phyloP scores from a whole-genome alignment of 2,113 vertebrate genomes.

The Seriola aureovittata region DNA sequence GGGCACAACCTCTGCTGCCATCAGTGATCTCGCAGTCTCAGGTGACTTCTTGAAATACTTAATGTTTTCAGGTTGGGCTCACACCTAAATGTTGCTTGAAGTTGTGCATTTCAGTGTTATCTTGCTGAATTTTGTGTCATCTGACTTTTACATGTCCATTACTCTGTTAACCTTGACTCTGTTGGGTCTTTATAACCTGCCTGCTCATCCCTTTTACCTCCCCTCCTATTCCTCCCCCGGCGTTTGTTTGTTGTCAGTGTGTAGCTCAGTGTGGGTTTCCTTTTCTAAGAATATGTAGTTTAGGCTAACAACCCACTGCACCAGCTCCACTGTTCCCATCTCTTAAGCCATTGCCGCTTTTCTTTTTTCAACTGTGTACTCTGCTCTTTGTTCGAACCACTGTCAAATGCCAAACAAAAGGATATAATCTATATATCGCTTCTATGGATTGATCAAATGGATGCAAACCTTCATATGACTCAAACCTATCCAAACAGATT shows the following conservation, averaged over 20 bases:
- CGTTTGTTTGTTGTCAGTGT: slow-evolving; percentile 15
- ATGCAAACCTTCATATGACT: background rate
- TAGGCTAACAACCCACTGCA: slow-evolving; percentile 10
- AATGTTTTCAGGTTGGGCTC: slow-evolving; percentile 19
- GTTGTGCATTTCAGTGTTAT: slow-evolving; percentile 14
- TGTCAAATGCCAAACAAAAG: background rate
- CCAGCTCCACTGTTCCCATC: slow-evolving; percentile 10
- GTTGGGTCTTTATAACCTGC: background rate
- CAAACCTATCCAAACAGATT: background rate
- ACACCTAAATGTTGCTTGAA: background rate
- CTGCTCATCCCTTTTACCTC: background rate
- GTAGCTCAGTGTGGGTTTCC: slow-evolving; percentile 2
- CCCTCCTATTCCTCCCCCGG: background rate
- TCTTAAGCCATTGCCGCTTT: background rate
- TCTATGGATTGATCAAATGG: background rate
- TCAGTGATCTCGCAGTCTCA: slow-evolving; percentile 27
- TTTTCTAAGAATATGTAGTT: slow-evolving; percentile 12
- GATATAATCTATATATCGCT: background rate
- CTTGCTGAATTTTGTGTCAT: slow-evolving; percentile 2
- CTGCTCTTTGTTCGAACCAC: background rate
- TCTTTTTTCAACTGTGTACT: background rate
- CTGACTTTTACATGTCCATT: slow-evolving; percentile 11
- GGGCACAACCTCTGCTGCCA: slow-evolving; percentile 22
- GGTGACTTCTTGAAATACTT: slow-evolving; percentile 31
- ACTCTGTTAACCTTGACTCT: slow-evolving; percentile 16